Percentiles rank a stretch among this genome's conserved stretches.
phyloP scores from a whole-genome alignment of 1,140 invertebrate species.

The Tetraneura akinire region DNA sequence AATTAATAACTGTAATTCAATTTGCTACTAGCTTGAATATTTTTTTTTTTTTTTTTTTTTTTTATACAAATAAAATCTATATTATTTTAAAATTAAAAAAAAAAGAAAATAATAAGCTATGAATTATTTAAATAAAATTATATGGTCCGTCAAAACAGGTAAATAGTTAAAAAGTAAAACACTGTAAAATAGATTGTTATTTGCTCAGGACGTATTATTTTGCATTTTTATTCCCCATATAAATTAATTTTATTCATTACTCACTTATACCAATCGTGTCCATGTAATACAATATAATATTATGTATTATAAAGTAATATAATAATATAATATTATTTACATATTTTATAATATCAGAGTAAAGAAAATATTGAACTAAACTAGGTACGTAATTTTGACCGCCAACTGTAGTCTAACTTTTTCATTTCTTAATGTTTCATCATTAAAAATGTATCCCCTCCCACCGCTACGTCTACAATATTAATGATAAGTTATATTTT shows the following conservation, averaged over 20 bases:
- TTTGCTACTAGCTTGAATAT: constrained; percentile 7
- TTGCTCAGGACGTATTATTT: constrained; percentile 27
- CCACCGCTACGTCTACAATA: not conserved
- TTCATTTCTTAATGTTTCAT: not conserved
- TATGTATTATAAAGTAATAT: not conserved
- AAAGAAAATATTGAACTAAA: not conserved
- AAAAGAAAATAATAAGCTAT: not conserved
- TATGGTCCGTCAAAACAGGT: constrained; percentile 2
- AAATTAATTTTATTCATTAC: not conserved
- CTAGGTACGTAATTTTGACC: constrained; percentile 32
- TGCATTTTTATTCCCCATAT: not conserved
- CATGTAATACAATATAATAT: too few species aligned
- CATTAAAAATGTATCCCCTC: not conserved
- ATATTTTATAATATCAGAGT: not conserved
- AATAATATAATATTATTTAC: not conserved
- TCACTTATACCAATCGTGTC: not conserved
- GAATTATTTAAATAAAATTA: not conserved
- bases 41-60: too few species aligned
- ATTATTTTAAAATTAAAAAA: not conserved
- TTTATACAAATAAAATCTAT: too few species aligned
- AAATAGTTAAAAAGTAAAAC: not conserved
- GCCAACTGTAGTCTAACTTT: not conserved
- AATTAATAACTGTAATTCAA: not conserved
- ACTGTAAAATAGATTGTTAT: not conserved
- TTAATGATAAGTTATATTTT: not conserved